Conservation (phyloP, 2,888 invertebrate species). For the Mesorhabditis belari region DNA sequence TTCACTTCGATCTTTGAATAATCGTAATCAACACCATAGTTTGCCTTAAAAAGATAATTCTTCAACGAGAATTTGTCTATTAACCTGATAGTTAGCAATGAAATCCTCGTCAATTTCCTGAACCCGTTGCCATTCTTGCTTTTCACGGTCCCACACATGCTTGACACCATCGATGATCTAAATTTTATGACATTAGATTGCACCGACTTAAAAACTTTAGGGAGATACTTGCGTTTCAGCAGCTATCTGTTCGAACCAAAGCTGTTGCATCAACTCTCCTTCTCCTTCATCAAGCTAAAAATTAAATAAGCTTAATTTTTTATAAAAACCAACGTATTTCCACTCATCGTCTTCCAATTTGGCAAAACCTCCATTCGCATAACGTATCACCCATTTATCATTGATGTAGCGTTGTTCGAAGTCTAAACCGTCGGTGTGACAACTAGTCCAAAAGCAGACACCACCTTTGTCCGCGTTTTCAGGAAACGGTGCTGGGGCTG, state of each 20-base stretch:
- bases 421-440: too few species aligned
- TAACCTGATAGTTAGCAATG: conserved; percentile 79
- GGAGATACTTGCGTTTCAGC: conserved; percentile 25
- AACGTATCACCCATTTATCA: background rate
- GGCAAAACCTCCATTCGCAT: conserved; percentile 15
- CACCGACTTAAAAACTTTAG: too few species aligned
- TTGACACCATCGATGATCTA: conserved; percentile 85
- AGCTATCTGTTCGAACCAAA: conserved; percentile 36
- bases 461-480: too few species aligned
- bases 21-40: conserved; percentile 61
- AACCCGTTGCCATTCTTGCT: conserved; percentile 21
- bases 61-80: background rate
- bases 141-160: conserved; percentile 81
- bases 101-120: conserved; percentile 82
- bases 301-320: background rate
- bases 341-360: conserved; percentile 31
- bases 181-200: too few species aligned
- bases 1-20: conserved; percentile 26
- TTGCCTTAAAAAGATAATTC: conserved; percentile 63
- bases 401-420: background rate
- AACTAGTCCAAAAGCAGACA: too few species aligned
- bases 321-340: conserved; percentile 10
- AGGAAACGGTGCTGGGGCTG: too few species aligned
- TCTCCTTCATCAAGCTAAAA: conserved; percentile 13
- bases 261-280: conserved; percentile 24